phyloP scores from a whole-genome alignment of 2,797 vertebrate species.

The Caiman crocodilus region DNA sequence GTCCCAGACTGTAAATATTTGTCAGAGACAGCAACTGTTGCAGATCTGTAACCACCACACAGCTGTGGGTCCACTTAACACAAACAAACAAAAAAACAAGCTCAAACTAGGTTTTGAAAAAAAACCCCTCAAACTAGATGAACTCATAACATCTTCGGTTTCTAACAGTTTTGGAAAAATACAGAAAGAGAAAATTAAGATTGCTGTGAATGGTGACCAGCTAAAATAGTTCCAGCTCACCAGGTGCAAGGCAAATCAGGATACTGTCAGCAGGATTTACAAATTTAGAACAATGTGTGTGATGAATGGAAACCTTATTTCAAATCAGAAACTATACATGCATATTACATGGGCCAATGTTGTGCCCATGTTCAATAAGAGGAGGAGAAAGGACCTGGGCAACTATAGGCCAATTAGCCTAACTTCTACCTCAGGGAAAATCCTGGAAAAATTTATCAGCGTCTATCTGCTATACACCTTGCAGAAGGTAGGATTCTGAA shows the following conservation, averaged over 20 bases:
- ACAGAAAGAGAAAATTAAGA: not conserved
- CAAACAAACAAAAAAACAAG: too few relatives aligned
- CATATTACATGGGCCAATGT: not conserved
- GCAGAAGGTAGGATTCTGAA: too few relatives aligned
- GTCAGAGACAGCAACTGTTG: not conserved
- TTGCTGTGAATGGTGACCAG: not conserved
- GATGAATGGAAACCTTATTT: constrained; percentile 4
- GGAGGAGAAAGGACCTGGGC: too few relatives aligned
- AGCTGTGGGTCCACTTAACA: not conserved
- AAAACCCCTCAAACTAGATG: too few relatives aligned
- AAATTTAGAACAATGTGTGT: fast-evolving
- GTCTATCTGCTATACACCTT: too few relatives aligned
- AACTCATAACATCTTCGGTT: not conserved
- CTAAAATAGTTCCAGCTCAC: constrained; percentile 22
- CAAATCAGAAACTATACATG: not conserved
- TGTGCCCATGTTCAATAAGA: too few relatives aligned
- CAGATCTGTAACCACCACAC: not conserved
- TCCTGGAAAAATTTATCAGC: too few relatives aligned
- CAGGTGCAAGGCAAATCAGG: not conserved
- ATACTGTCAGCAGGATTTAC: not conserved
- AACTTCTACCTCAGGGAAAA: too few relatives aligned
- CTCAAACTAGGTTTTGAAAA: too few relatives aligned
- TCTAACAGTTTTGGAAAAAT: not conserved
- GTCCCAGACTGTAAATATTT: constrained; percentile 10
- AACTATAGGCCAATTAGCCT: too few relatives aligned